phyloP scores from a whole-genome alignment of 2,113 vertebrate genomes.

The Alectura lathami region DNA sequence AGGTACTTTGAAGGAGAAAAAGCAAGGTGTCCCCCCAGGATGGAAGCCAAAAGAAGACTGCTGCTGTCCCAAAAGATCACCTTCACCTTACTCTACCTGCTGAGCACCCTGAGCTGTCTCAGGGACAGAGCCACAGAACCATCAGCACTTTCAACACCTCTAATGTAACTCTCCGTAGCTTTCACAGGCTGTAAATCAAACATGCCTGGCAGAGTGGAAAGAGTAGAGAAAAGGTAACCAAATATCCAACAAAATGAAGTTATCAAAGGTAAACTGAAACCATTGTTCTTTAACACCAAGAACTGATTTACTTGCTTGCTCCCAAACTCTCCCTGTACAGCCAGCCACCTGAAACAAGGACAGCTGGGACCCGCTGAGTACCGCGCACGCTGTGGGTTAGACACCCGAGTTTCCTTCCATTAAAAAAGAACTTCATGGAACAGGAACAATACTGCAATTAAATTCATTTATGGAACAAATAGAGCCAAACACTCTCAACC shows the following conservation, averaged over 20 bases:
- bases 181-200: neutral
- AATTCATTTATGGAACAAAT: neutral
- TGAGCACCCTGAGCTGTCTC: neutral
- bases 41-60: neutral
- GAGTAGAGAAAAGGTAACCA: neutral
- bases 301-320: neutral
- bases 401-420: neutral
- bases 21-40: neutral
- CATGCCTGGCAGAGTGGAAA: neutral
- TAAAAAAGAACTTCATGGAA: neutral
- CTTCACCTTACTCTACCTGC: neutral
- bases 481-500: neutral
- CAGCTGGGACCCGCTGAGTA: neutral
- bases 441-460: neutral
- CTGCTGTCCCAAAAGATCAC: neutral
- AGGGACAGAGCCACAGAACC: neutral
- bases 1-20: neutral
- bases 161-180: neutral
- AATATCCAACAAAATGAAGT: neutral
- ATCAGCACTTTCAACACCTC: rapidly evolving
- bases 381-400: neutral
- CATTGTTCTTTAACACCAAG: neutral
- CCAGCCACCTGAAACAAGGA: neutral
- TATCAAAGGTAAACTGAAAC: neutral
- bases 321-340: neutral